Evolutionary conservation across 2,113 vertebrate species (phyloP).

Genomic region (Numenius arquata): DNA sequence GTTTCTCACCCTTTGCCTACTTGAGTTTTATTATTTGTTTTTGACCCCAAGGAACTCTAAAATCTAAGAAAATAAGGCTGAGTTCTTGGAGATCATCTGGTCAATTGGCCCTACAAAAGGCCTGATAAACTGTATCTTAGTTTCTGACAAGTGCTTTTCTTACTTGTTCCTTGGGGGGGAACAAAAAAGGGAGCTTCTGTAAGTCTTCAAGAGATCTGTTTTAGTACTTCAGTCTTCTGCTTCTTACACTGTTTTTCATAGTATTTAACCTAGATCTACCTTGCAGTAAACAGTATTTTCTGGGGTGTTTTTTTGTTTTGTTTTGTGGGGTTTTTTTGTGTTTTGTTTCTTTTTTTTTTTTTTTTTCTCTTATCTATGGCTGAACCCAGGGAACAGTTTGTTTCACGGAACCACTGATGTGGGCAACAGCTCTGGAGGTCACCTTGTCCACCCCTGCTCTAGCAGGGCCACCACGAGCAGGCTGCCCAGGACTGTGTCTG

Average conservation of each 20-base stretch:
- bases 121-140: not conserved
- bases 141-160: not conserved
- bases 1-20: not conserved
- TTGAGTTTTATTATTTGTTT: no score
- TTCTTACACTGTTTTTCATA: not conserved
- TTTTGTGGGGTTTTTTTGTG: no score
- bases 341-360: not conserved
- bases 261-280: not conserved
- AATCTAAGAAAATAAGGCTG: not conserved
- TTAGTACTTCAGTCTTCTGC: not conserved
- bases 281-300: not conserved
- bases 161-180: not conserved
- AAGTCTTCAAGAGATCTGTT: not conserved
- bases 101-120: not conserved
- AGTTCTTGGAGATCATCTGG: not conserved
- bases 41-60: not conserved
- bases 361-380: not conserved
- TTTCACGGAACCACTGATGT: not conserved
- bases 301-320: not conserved
- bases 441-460: not conserved
- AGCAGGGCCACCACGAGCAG: not conserved
- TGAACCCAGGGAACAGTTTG: not conserved
- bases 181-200: not conserved
- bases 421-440: not conserved
- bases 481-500: rapidly evolving